These are phyloP conservation scores for Onychomys torridus DNA, from an alignment of 2,797 vertebrate species.

Conservation along the genomic window DNA sequence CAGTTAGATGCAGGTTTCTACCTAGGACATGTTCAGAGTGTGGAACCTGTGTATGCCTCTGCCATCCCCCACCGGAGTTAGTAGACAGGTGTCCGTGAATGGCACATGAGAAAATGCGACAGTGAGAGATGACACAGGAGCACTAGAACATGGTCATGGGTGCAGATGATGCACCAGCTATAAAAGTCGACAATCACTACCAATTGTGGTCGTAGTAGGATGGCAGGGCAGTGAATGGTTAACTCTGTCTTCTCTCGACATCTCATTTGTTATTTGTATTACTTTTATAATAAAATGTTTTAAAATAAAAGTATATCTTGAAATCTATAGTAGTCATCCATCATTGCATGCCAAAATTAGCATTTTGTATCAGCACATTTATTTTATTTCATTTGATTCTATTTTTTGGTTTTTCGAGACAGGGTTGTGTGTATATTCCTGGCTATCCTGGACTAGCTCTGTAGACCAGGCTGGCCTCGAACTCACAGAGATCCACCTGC, in stretches of 20 bases:
- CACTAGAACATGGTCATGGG: not conserved
- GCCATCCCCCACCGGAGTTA: not conserved
- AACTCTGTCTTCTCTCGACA: not conserved
- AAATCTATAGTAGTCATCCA: not conserved
- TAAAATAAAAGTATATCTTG: constrained; percentile 27
- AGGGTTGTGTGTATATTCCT: not conserved
- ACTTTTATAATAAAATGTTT: constrained; percentile 76
- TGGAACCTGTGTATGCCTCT: not conserved
- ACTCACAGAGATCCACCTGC: not conserved
- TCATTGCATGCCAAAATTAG: not conserved
- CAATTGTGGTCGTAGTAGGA: not conserved
- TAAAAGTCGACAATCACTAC: not conserved
- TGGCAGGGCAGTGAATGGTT: not conserved
- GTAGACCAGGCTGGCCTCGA: not conserved
- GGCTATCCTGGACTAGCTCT: not conserved
- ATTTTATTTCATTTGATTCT: not conserved
- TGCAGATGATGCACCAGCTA: not conserved
- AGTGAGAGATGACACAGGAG: not conserved
- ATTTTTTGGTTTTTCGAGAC: not conserved
- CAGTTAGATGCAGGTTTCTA: not conserved
- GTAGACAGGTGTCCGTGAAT: not conserved
- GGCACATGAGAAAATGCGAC: not conserved
- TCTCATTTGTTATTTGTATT: constrained; percentile 62
- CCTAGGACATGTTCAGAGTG: not conserved
- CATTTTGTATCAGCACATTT: not conserved